phyloP scores from a whole-genome alignment of 2,888 invertebrate species.

The Macrosiphum euphorbiae region DNA sequence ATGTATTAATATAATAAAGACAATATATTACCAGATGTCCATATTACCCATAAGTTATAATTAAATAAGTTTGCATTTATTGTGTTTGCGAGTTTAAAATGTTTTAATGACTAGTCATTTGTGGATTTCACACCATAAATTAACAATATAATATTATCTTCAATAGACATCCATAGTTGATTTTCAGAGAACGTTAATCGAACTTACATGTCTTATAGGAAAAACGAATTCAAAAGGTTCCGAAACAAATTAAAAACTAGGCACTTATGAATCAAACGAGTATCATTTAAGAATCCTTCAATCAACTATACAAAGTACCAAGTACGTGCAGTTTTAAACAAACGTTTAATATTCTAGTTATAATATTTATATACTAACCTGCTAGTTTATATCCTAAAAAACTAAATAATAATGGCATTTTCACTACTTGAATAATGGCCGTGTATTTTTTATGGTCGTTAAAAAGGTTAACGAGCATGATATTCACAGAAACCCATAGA shows the following conservation, averaged over 20 bases:
- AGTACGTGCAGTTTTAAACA: neutral
- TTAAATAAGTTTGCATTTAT: too few relatives aligned
- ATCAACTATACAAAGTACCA: neutral
- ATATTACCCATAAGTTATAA: too few relatives aligned
- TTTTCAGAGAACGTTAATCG: neutral
- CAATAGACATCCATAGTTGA: neutral
- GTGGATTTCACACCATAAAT: too few relatives aligned
- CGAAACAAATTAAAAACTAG: neutral
- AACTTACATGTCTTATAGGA: neutral
- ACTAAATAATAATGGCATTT: constrained; percentile 3
- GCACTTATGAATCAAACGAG: neutral
- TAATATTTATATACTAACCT: neutral
- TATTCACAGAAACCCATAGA: constrained; percentile 15
- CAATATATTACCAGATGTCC: too few relatives aligned
- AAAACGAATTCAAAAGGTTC: neutral
- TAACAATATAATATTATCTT: neutral
- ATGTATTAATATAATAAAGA: too few relatives aligned
- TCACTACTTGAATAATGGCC: constrained; percentile 32
- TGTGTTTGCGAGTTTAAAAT: too few relatives aligned
- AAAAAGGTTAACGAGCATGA: constrained; percentile 56
- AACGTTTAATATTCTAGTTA: constrained; percentile 14
- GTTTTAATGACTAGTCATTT: neutral
- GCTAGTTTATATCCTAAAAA: constrained; percentile 25
- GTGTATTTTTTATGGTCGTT: constrained; percentile 39
- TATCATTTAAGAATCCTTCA: neutral